These are phyloP conservation scores for Holotrichia oblita DNA, from an alignment of 1,140 invertebrate genomes.

Conservation along the genomic window DNA sequence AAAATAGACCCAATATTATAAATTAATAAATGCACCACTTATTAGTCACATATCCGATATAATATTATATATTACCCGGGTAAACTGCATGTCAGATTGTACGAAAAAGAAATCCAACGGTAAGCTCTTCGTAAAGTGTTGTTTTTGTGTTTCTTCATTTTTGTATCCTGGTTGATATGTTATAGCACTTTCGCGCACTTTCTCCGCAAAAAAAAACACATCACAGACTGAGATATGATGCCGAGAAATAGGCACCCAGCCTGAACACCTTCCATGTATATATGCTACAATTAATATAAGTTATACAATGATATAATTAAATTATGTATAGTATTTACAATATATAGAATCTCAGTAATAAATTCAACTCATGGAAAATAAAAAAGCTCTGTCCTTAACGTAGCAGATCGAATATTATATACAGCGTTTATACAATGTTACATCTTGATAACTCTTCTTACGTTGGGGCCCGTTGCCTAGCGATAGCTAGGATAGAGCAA, in stretches of 20 bases:
- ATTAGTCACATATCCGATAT: constrained; percentile 17
- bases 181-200: constrained; percentile 41
- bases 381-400: constrained; percentile 48
- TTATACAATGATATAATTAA: constrained; percentile 37
- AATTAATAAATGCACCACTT: constrained; percentile 31
- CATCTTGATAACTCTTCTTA: constrained; percentile 23
- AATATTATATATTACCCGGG: constrained; percentile 12
- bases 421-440: constrained; percentile 39
- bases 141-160: neutral
- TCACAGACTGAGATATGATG: constrained; percentile 19
- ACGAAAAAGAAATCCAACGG: neutral
- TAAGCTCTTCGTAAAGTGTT: neutral
- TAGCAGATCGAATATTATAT: constrained; percentile 36
- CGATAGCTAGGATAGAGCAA: constrained; percentile 64
- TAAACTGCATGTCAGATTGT: neutral
- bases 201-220: constrained; percentile 22
- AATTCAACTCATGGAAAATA: constrained; percentile 31
- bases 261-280: neutral
- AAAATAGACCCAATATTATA: constrained; percentile 36
- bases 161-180: constrained; percentile 42
- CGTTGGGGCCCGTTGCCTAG: constrained; percentile 57
- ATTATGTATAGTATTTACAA: constrained; percentile 43
- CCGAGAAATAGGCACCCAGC: constrained; percentile 11
- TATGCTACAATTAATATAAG: constrained; percentile 37
- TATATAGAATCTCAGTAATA: constrained; percentile 40